A percentile compares a stretch with the other conserved stretches of the same genome.
phyloP scores from a whole-genome alignment of 2,797 vertebrate species.

The Neoniphon sammara region DNA sequence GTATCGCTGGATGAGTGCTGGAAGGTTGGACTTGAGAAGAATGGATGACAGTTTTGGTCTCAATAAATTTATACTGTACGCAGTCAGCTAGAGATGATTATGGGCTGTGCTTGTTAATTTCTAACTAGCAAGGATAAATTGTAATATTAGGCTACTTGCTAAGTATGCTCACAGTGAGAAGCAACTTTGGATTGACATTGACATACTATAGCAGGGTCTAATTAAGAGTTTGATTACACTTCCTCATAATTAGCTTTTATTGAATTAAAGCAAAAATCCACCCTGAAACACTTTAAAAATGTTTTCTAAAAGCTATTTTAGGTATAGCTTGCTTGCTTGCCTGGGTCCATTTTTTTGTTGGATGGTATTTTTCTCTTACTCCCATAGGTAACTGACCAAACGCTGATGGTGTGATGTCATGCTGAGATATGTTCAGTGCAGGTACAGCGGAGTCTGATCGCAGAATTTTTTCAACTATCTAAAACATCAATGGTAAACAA shows the following conservation, averaged over 20 bases:
- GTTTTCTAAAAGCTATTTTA: too few species aligned
- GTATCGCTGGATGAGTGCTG: constrained; percentile 52
- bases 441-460: too few species aligned
- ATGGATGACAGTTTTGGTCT: constrained; percentile 49
- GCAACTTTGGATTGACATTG: background rate
- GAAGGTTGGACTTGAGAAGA: constrained; percentile 47
- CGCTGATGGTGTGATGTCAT: too few species aligned
- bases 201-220: background rate
- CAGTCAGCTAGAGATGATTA: constrained; percentile 49
- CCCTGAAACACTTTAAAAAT: too few species aligned
- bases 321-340: too few species aligned
- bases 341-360: too few species aligned
- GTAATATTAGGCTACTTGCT: constrained; percentile 21
- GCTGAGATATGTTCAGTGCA: too few species aligned
- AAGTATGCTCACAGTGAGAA: constrained; percentile 22
- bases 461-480: too few species aligned
- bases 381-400: too few species aligned
- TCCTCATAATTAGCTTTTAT: background rate
- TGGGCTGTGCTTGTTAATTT: constrained; percentile 45
- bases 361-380: too few species aligned
- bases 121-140: constrained; percentile 36
- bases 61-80: constrained; percentile 45
- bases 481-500: too few species aligned
- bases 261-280: too few species aligned
- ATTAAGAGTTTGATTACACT: background rate